Conservation (phyloP, 2,113 vertebrate species). For the Todiramphus chloris region DNA sequence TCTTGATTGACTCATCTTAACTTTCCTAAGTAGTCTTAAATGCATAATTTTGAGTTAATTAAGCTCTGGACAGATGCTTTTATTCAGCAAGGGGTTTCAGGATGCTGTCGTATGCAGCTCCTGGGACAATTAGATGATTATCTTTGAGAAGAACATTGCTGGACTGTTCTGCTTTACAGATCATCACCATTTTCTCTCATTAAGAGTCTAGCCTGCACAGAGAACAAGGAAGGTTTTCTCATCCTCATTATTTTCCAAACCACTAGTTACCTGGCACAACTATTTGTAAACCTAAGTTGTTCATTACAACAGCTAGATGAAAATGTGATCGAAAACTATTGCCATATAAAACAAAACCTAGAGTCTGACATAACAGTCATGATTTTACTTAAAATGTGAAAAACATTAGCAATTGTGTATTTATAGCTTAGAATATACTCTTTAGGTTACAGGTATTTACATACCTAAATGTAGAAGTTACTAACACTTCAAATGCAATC, state of each 20-base stretch:
- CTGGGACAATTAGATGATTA: not conserved
- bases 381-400: not conserved
- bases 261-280: not conserved
- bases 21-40: not conserved
- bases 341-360: not conserved
- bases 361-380: accelerated
- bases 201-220: not conserved
- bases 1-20: not conserved
- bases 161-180: not conserved
- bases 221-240: not conserved
- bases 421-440: not conserved
- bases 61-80: not conserved
- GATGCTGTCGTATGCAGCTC: not conserved
- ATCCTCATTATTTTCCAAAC: not conserved
- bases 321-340: not conserved
- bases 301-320: not conserved
- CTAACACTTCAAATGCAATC: not conserved
- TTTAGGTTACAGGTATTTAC: not conserved
- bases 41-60: not conserved
- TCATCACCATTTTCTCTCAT: constrained; percentile 13
- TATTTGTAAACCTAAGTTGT: not conserved
- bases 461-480: not conserved
- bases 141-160: not conserved
- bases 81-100: not conserved
- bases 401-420: not conserved